Evolutionary conservation across 1,140 invertebrate genomes (phyloP), one percentile per base, ranked within the genome.

Genomic region (Cryptotermes secundus): DNA sequence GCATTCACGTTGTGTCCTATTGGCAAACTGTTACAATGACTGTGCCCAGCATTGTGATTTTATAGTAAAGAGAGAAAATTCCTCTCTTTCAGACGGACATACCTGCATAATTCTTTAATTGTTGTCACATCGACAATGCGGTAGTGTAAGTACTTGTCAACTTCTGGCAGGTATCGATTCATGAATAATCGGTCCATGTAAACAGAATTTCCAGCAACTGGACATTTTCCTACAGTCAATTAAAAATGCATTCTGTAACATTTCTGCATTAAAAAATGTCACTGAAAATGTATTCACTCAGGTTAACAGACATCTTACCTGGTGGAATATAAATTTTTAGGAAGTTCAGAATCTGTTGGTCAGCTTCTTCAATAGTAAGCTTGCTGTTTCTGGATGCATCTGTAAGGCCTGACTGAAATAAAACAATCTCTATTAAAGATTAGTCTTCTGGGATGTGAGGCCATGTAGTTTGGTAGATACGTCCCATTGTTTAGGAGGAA

Each of bases 71-170:
- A 49, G 16, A 49, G 3, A 49, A 45, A 16, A 19, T 49, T 49
- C 45, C 16, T 49, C 16, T 49, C 3, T 49, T 49, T 49, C 45
- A 49, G 22, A 85, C 80, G 49, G 86, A 84, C 85, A 87, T 90
- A 92, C 92, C 89, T 92, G 80, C 90, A 90, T 35, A 99, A 87
- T 90, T 99, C 97, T 89, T 98, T 99, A 2, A 99, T 90, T 6
- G 95, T 93, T 49, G 95, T 97, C 9, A 99, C 97, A 93, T 99
- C 98, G 83, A 99, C 94, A 35, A 97, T 95, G 87, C 98, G 93
- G 90, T 99, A 99, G 90, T 99, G 97, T 84, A 99, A 90, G 89
- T 97, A 96, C 22, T 94, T 87, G 87, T 95, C 88, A 26, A 97
- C 88, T 59, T 86, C 89, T 1, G 96, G 95, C 94, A 97, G 95